Base-by-base conservation (phyloP, 2,113 vertebrate species). In the Condylura cristata region DNA sequence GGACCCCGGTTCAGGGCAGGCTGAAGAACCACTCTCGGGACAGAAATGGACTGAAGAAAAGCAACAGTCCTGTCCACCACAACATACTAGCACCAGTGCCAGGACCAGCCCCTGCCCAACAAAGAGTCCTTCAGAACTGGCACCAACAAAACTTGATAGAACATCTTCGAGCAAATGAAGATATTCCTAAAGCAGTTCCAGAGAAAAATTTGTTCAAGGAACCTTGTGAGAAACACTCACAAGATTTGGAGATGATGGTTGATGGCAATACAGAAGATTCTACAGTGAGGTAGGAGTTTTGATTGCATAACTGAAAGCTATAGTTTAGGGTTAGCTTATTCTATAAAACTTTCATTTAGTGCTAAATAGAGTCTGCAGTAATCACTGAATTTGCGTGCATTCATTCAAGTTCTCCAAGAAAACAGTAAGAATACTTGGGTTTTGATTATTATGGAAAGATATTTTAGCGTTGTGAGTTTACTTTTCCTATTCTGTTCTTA, bases 1-100 rank as follows among this genome's bases (percentile, higher is more conserved):
- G 99, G 63, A 99, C 98, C 12, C 97, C 99, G 41, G 98, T 98
- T 92, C 99, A 99, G 98, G 98, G 95, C 97, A 98, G 99, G 94
- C 93, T 99, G 93, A 99, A 99, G 98, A 99, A 98, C 98, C 99
- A 99, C 97, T 98, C 99, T 20, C 98, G 99, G 98, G 99, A 99
- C 97, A 99, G 99, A 97, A 99, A 98, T 30, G 98, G 98, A 93
- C 98, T 99, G 76, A 98, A 99, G 97, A 98, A 98, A 95, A 97
- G 10, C 97, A 98, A 95, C 95, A 99, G 98, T 98, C 99, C 99
- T 13, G 98, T 99, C 3, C 99, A 98, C 93, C 99, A 99, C 97
- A 99, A 98, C 93, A 99, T 99, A 96, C 97, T 99, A 98, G 98
- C 98, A 46, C 99, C 99, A 0, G 99, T 98, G 79, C 98, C 99